These are phyloP conservation scores for Gallinago stenura DNA, from an alignment of 2,797 vertebrate species.

Conservation along the genomic window DNA sequence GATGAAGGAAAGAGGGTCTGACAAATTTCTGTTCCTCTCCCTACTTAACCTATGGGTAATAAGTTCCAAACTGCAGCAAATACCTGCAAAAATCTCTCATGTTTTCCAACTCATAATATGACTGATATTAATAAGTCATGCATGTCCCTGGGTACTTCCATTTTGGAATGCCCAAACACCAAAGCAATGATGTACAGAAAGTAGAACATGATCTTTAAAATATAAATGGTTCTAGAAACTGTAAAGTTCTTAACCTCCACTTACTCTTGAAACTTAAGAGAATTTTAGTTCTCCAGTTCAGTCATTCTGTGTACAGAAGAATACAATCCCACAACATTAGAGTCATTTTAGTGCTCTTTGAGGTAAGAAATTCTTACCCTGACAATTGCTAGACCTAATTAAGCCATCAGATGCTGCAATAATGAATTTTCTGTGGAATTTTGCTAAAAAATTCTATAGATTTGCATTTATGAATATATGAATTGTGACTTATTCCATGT, in stretches of 20 bases:
- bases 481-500: background rate
- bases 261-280: background rate
- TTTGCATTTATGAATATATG: background rate
- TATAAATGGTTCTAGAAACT: background rate
- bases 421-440: background rate
- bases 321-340: background rate
- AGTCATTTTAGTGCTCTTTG: background rate
- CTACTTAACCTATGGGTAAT: background rate
- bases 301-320: background rate
- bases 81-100: background rate
- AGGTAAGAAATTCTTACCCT: background rate
- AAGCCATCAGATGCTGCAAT: background rate
- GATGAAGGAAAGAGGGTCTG: background rate
- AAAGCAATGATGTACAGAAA: background rate
- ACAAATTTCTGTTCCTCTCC: background rate
- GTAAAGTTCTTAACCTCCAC: background rate
- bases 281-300: background rate
- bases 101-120: background rate
- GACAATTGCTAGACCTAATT: background rate
- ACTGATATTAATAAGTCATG: background rate
- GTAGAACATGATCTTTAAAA: background rate
- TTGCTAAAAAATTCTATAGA: background rate
- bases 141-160: background rate
- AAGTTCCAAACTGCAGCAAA: background rate
- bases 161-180: background rate